Base-by-base conservation (phyloP, 2,888 invertebrate species). In the Noctua janthina region DNA sequence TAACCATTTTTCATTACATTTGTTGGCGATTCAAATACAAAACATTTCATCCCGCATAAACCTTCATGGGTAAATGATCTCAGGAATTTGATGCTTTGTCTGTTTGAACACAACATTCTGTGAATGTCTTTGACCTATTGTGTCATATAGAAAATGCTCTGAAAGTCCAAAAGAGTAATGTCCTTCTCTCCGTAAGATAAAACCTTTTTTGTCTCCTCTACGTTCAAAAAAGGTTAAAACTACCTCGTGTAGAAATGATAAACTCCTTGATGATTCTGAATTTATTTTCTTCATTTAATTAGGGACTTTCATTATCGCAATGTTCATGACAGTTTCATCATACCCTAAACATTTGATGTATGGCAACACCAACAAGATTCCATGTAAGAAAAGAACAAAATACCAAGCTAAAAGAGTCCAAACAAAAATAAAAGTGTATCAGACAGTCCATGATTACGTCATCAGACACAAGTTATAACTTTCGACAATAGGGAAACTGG, bases 401-500 rank as follows among this genome's bases (percentile, higher is more conserved):
- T 17, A 23, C 66, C 8, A 35, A 1, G 70, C 49, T 29, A 66
- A 49, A 54, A 3, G 23, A 70, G 39, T 20, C 51, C 51, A 54
- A 71, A 81, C 49, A 71, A 78, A 81, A 81, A 78, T 29, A 81
- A 81, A 81, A 81, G 81, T 84, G 43, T 84, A 78, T 23, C 29
- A 43, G 39, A 71, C 59, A 13, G 15, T 46, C 35, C 2, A 23
- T 35, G 35, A n/a, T 81, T n/a, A 84, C 81, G 84, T 84, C 84
- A 81, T 64, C 69, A 56, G 51, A 64, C 35, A 70, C 56, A 59
- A 71, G n/a, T 67, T 71, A 17, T 43, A 69, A 84, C 70, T 71
- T 71, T 71, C 66, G 49, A 81, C 78, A 81, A 67, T 84, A 78
- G 66, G 68, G 35, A 46, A 76, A 81, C 70, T 71, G 78, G 78